A percentile compares a stretch with the other conserved stretches of the same genome.
Conservation (phyloP, 2,797 vertebrate genomes). For the Neomorphus geoffroyi region DNA sequence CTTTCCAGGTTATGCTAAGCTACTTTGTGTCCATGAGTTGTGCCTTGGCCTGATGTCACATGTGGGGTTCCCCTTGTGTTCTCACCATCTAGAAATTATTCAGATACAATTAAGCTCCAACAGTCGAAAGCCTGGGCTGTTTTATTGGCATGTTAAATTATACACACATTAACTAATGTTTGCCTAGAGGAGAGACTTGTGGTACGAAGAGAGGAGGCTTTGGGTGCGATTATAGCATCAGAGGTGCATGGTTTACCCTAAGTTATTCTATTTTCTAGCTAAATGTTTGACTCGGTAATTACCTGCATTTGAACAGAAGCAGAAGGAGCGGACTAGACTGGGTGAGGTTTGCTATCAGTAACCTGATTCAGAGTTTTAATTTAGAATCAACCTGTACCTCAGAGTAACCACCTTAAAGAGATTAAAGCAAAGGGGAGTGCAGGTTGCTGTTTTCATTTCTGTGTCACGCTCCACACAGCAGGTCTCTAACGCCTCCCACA, state of each 20-base stretch:
- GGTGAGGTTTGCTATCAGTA: not conserved
- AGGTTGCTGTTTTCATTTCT: not conserved
- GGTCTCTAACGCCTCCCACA: not conserved
- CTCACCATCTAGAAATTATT: not conserved
- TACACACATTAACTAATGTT: rapidly evolving
- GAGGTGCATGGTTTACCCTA: not conserved
- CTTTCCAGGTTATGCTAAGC: not conserved
- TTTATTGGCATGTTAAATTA: rapidly evolving
- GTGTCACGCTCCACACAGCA: not conserved
- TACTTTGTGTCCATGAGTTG: not conserved
- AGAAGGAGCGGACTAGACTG: not conserved
- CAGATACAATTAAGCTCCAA: not conserved
- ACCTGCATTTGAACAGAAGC: not conserved
- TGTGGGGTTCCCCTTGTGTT: not conserved
- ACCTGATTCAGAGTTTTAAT: not conserved
- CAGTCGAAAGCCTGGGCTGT: not conserved
- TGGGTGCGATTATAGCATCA: not conserved
- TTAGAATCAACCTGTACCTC: not conserved
- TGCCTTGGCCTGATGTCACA: not conserved
- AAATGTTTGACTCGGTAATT: not conserved
- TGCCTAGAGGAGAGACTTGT: not conserved
- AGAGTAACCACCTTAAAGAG: not conserved
- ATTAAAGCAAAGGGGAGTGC: not conserved
- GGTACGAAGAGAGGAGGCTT: not conserved
- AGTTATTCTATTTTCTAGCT: not conserved